Percentiles rank a stretch among this genome's conserved stretches.
phyloP scores from a whole-genome alignment of 2,113 vertebrate genomes.

The Strigops habroptila region DNA sequence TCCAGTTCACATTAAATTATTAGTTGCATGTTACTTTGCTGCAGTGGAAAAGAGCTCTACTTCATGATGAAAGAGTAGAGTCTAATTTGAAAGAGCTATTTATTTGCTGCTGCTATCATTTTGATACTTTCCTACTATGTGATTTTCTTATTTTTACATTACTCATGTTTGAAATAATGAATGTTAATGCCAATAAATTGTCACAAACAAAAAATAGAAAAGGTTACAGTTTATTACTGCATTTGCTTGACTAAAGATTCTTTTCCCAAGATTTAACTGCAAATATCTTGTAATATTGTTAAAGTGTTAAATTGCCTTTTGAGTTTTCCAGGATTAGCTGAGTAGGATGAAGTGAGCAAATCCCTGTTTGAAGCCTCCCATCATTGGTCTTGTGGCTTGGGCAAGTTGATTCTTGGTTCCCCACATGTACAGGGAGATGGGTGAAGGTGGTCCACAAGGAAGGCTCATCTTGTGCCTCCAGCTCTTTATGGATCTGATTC shows the following conservation, averaged over 20 bases:
- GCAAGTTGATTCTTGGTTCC: not conserved
- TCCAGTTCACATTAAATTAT: slow-evolving; percentile 39
- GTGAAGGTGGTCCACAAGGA: not conserved
- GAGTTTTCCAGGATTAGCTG: not conserved
- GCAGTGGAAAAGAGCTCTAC: slow-evolving; percentile 19
- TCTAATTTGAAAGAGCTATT: slow-evolving; percentile 24
- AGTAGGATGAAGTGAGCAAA: not conserved
- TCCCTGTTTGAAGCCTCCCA: not conserved
- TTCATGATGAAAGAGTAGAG: slow-evolving; percentile 22
- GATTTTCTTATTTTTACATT: slow-evolving; percentile 44
- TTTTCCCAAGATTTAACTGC: not conserved
- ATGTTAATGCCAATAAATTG: not conserved
- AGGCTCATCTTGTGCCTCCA: not conserved
- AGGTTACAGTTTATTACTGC: not conserved
- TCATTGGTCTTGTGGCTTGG: rapidly evolving
- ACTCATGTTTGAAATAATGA: slow-evolving; percentile 24
- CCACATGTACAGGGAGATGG: not conserved
- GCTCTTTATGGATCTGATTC: not conserved
- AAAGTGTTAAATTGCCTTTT: not conserved
- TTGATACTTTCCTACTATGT: slow-evolving; percentile 30
- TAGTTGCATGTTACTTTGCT: slow-evolving; percentile 20
- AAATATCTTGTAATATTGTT: not conserved
- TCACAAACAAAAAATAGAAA: not conserved
- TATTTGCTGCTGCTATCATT: slow-evolving; percentile 20
- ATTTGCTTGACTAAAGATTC: not conserved